Conservation (phyloP, 2,797 vertebrate genomes). For the Ibycter americanus region DNA sequence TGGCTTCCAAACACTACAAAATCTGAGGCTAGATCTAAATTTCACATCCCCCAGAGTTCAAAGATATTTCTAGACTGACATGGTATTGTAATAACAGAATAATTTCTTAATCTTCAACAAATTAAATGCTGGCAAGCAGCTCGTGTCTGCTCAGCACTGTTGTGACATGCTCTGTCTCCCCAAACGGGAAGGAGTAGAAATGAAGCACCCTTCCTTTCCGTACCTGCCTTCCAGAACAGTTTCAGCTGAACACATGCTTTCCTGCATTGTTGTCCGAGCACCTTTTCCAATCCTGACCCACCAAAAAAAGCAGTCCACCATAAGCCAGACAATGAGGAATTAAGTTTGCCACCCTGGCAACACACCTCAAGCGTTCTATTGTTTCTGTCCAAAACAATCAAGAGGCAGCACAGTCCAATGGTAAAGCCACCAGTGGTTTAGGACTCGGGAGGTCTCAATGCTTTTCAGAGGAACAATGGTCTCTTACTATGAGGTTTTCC, state of each 20-base stretch:
- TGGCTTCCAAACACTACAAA: not conserved
- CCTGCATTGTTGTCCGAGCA: not conserved
- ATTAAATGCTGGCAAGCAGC: conserved; percentile 57
- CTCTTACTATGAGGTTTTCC: not conserved
- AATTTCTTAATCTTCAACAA: conserved; percentile 55
- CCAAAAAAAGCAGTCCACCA: not conserved
- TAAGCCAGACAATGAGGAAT: not conserved
- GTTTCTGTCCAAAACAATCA: not conserved
- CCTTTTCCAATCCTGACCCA: not conserved
- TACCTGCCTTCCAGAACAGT: not conserved
- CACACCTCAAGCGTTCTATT: not conserved
- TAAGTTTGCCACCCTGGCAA: not conserved
- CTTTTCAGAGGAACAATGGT: not conserved
- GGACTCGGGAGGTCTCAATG: not conserved
- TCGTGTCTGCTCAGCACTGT: conserved; percentile 48
- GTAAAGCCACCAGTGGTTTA: not conserved
- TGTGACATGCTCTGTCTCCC: conserved; percentile 22
- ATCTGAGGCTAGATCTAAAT: conserved; percentile 17
- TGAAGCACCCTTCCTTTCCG: not conserved
- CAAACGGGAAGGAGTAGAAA: not conserved
- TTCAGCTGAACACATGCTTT: not conserved
- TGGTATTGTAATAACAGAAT: not conserved
- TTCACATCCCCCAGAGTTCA: conserved; percentile 12
- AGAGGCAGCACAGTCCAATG: not conserved
- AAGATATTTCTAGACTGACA: conserved; percentile 8